Conservation (phyloP, 1,140 invertebrate genomes). For the Triops longicaudatus region DNA sequence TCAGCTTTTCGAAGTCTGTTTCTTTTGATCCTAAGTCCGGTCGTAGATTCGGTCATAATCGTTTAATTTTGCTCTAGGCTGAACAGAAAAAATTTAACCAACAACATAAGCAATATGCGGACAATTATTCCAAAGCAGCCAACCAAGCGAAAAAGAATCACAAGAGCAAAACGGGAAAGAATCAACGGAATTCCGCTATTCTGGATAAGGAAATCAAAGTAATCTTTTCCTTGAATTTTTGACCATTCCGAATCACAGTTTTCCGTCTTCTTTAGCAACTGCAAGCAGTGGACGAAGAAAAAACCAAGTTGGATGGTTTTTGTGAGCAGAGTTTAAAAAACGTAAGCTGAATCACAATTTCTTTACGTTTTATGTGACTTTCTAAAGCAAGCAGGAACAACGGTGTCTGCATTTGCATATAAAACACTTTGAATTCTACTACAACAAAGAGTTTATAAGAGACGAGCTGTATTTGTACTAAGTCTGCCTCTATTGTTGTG, state of each 20-base stretch:
- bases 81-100: conserved; percentile 84
- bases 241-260: conserved; percentile 16
- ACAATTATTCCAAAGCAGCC: conserved; percentile 79
- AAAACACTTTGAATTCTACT: neutral
- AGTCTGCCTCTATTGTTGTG: neutral
- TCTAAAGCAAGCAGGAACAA: neutral
- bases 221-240: conserved; percentile 30
- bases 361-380: neutral
- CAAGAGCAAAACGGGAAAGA: conserved; percentile 42
- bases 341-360: conserved; percentile 49
- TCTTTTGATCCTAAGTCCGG: neutral
- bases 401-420: neutral
- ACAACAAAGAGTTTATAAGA: neutral
- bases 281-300: conserved; percentile 81
- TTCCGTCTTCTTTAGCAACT: conserved; percentile 56
- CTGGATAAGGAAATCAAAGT: conserved; percentile 85
- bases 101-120: conserved; percentile 76
- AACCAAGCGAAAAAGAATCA: conserved; percentile 79
- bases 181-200: conserved; percentile 46
- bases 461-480: neutral
- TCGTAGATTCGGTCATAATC: neutral
- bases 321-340: conserved; percentile 84
- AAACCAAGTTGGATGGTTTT: conserved; percentile 78
- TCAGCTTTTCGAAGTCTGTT: conserved; percentile 21
- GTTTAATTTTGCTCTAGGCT: conserved; percentile 48